Evolutionary conservation across 53 echinoderm and acorn worm species (phyloP).

Genomic region (Echinarachnius parma): DNA sequence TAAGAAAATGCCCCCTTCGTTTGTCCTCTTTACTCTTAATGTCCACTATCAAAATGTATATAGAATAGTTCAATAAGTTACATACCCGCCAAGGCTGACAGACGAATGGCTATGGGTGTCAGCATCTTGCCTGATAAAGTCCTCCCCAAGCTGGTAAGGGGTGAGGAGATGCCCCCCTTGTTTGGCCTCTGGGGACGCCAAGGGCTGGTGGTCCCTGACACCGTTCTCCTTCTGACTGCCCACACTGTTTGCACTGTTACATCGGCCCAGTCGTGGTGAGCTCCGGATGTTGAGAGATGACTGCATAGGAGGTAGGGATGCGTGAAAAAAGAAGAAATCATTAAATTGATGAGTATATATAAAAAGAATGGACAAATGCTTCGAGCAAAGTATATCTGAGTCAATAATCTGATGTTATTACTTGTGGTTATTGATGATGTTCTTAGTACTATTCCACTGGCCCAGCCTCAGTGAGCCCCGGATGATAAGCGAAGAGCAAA

Average conservation of each 20-base stretch:
- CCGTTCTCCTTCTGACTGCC: slow-evolving; percentile 9
- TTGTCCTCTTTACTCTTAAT: slow-evolving; percentile 22
- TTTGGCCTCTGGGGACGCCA: slow-evolving; percentile 21
- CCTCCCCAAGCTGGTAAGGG: slow-evolving; percentile 58
- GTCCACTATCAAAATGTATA: too few species aligned
- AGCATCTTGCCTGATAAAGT: slow-evolving; percentile 36
- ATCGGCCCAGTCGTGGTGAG: slow-evolving; percentile 64
- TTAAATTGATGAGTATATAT: not conserved
- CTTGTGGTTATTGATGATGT: too few species aligned
- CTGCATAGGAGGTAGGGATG: slow-evolving; percentile 17
- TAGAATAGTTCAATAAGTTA: too few species aligned
- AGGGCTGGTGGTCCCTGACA: too few species aligned
- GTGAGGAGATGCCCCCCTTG: slow-evolving; percentile 52
- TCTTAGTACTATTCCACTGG: too few species aligned
- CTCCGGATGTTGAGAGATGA: slow-evolving; percentile 62
- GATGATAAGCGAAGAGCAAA: too few species aligned
- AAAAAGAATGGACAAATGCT: too few species aligned
- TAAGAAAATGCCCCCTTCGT: slow-evolving; percentile 51
- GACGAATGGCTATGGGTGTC: slow-evolving; percentile 60
- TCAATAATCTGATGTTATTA: too few species aligned
- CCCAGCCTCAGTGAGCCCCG: too few species aligned
- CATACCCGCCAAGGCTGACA: slow-evolving; percentile 65
- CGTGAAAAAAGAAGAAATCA: not conserved
- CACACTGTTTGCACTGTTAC: slow-evolving; percentile 59
- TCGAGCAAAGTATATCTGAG: too few species aligned